A percentile compares a stretch with the other conserved stretches of the same genome.
Conservation (phyloP, 2,113 vertebrate genomes). For the Brachypodius melanocephalos region DNA sequence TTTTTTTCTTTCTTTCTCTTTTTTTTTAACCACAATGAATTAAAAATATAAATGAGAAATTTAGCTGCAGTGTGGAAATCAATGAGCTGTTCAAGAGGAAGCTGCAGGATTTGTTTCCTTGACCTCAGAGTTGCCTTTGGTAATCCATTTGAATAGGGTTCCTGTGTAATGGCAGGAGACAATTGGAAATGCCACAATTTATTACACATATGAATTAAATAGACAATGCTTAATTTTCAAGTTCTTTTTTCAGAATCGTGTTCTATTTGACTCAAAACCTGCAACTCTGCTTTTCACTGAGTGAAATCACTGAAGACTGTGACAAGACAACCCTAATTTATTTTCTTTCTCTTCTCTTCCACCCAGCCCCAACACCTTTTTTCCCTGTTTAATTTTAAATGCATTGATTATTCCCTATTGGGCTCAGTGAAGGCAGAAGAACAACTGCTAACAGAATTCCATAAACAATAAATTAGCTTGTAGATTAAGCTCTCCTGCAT, state of each 20-base stretch:
- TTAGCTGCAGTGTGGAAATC: not conserved
- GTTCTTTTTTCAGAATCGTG: not conserved
- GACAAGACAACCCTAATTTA: not conserved
- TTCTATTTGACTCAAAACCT: slow-evolving; percentile 23
- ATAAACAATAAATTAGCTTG: slow-evolving; percentile 50
- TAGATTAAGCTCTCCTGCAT: slow-evolving; percentile 7
- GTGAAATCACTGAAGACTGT: not conserved
- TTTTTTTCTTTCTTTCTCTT: not conserved
- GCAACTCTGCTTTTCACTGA: slow-evolving; percentile 2
- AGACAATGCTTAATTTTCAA: slow-evolving; percentile 13
- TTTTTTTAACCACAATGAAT: not conserved
- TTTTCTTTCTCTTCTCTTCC: not conserved
- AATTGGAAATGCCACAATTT: not conserved
- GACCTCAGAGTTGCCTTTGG: slow-evolving; percentile 13
- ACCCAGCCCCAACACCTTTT: not conserved
- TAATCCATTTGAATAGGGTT: slow-evolving; percentile 9
- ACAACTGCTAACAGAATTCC: slow-evolving; percentile 34
- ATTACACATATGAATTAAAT: slow-evolving; percentile 12
- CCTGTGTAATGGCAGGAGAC: not conserved
- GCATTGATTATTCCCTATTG: not conserved
- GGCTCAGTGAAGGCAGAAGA: slow-evolving; percentile 18
- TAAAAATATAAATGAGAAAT: slow-evolving; percentile 37
- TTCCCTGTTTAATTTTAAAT: slow-evolving; percentile 19
- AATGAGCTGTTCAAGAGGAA: not conserved
- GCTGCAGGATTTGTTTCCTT: slow-evolving; percentile 17